Evolutionary conservation across 2,797 vertebrate species (phyloP), one percentile per base, ranked within the genome.

Genomic region (Helicolenus hilgendorfi): DNA sequence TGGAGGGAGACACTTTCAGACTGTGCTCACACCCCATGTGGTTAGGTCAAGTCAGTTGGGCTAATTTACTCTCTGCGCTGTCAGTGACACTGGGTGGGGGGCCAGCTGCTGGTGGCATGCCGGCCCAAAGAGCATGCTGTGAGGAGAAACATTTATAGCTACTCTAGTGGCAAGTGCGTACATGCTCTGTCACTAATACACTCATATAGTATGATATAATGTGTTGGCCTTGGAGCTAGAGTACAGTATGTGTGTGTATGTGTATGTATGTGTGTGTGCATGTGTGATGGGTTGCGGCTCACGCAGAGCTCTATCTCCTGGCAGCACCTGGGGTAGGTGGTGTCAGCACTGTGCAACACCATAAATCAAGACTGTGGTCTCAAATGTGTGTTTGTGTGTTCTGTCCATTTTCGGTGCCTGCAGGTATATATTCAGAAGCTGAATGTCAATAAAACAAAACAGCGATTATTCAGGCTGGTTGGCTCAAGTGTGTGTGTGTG

Each of bases 11-110:
- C 95, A 89, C 96, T 98, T 96, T 97, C 97, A 97, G 96, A 97
- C 96, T 97, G 95, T 97, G 97, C 97, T 97, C 95, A 96, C 95
- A 96, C 95, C 95, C 97, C 97, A 98, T 96, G 97, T 97, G 96
- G 97, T 97, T 97, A 97, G 97, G 97, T 97, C 97, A 97, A 97
- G 96, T 96, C 97, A 98, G 97, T 97, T 96, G 96, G 92, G 74
- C 97, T 97, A 92, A 98, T 98, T 98, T 98, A 87, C 96, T 96
- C 94, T 94, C 93, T 96, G 94, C 88, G 91, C 96, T 97, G 97
- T 98, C 96, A 97, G 88, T 96, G 96, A 97, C 97, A 92, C 87
- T 82, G 72, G 60, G 82, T 79, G 73, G 76, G 73, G 85, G 76
- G 71, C 63, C 79, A 73, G 81, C 91, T 92, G 84, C 75, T 91